Base-by-base conservation (phyloP, 37 sponge, comb jelly and placozoan genomes). In the Spongilla lacustris region DNA sequence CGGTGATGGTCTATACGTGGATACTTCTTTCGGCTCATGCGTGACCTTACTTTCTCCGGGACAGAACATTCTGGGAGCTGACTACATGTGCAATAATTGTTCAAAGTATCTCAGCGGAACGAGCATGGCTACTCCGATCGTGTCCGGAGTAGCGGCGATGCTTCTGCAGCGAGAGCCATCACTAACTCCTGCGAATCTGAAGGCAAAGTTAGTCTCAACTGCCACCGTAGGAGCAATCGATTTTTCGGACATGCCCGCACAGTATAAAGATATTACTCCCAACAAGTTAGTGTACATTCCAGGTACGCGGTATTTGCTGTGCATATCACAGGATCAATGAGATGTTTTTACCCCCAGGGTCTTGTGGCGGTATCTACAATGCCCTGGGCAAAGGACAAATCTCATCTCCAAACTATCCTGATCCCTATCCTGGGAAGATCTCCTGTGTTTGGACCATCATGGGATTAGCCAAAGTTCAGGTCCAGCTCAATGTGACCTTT, bases 21-120 rank as follows among this genome's bases (percentile, higher is more conserved):
- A 32, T 66, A 88, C 92, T 4, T 91, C 85, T 48, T 85, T 78
- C 41, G 95, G 95, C 8, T 46, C 71, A 24, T 94, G 95, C 71
- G 89, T 94, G 9, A 89, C 91, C 67, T 81, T 94, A 12, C 79
- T 94, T 88, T 91, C 95, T 31, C 95, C 95, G 2, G 95, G 89
- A 3, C 76, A 78, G n/a, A 6, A 50, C 27, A 73, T 94, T 9
- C 32, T 21, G 22, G 91, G 89, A 68, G 95, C 95, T 22, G 89
- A 82, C 35, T 30, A 67, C 24, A 22, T 49, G 10, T 94, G 95
- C 35, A 74, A 17, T 22, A 36, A 67, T 12, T 94, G 95, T 37
- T 41, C 48, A 2, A 84, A 73, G 77, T 25, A 34, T 26, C 23
- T 75, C 29, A 91, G 86, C 68, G 95, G 95, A 0, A 91, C 95